Base-by-base conservation (phyloP, 2,888 invertebrate species). In the Pelosia muscerda region DNA sequence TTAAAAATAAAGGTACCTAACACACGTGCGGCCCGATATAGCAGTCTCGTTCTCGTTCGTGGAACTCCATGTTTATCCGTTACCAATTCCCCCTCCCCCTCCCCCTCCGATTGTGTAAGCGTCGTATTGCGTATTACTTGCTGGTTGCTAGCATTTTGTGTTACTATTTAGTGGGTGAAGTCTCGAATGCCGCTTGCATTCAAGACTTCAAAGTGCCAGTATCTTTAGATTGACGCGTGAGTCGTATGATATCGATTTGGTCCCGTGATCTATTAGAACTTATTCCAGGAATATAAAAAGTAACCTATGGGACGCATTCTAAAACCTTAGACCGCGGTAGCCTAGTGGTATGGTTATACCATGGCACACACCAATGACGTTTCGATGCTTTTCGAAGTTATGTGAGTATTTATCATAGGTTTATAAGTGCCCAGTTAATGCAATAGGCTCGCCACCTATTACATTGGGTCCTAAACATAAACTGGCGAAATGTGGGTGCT, bases 1-100 rank as follows among this genome's bases (percentile, higher is more conserved):
- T 69, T 77, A 76, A 67, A 79, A 77, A 84, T 85, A 84, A 71
- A 71, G 67, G 63, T 54, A 75, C 73, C 78, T 76, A 19, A 19
- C 38, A 77, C 77, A 78, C 79, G 77, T 79, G 81, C 64, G 68
- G 19, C 62, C 73, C 66, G 68, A 80, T 75, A 78, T 82, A 84
- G 75, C 67, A 65, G 65, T 38, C 63, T 72, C 76, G 76, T 79
- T 78, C 63, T 72, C 76, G 76, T 80, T 78, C 82, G 78, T 76
- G 79, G 78, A 83, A 81, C 78, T 42, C 28, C 42, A 66, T 72
- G 78, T 79, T 69, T 81, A 74, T 78, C 11, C 22, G 62, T 72
- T 74, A 71, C 63, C 38, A 68, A 73, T 28, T n/a, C 23, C 31
- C 55, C n/a, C 49, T 49, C n/a, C 19, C n/a, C 13, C 34, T 3